Base-by-base conservation (phyloP, 2,797 vertebrate genomes). In the Catamblyrhynchus diadema region DNA sequence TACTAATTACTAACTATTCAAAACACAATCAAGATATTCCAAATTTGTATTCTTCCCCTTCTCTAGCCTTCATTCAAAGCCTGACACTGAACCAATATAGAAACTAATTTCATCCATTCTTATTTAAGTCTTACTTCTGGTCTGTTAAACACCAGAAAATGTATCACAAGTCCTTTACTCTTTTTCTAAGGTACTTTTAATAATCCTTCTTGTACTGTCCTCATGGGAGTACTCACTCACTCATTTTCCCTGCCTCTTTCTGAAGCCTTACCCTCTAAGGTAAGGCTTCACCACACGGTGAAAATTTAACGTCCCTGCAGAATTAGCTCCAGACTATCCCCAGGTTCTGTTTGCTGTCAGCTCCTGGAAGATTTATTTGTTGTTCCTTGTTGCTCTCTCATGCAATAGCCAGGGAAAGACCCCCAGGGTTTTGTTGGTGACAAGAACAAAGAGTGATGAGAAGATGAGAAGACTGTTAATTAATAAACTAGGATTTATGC, bases 11-110 rank as follows among this genome's bases (percentile, higher is more conserved):
- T 42, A 72, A 61, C 47, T 60, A 81, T 44, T 89, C 74, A 93
- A 80, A 95, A 78, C 42, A 86, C 86, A 93, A 73, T 53, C 64
- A 89, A 85, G 61, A 67, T 60, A 73, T 51, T 79, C 45, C 53
- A 48, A 64, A 92, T 62, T 82, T 59, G 23, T 73, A 71, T 85
- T 78, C 54, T 71, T 61, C 45, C n/a, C 22, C 71, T 78, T 90
- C 64, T 71, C 61, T 50, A 89, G 57, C 13, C n/a, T 81, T 72
- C 60, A 65, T 87, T 84, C 75, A 75, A 95, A 87, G 32, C 35
- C 53, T 75, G 57, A 74, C 42, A 82, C 23, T 48, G 79, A 86
- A 64, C n/a, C 70, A 66, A 65, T 48, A 72, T 2, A 87, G 84
- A 89, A 89, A 85, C 22, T 48, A 33, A 82, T 86, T 90, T 78